Evolutionary conservation across 2,113 vertebrate species (phyloP), one percentile per base, ranked within the genome.

Genomic region (Rousettus leschenaultii): DNA sequence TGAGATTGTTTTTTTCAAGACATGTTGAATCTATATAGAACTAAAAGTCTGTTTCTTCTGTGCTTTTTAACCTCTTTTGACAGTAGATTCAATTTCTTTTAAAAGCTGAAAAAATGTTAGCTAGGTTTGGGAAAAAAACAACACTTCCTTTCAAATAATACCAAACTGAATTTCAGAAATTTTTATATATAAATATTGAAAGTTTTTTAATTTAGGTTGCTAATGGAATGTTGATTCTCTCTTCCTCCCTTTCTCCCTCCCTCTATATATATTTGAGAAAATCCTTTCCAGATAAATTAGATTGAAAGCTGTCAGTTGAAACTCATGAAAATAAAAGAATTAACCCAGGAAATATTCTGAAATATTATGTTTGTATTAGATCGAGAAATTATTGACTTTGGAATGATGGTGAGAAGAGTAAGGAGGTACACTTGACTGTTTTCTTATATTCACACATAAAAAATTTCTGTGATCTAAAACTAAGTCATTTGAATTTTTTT

Each of bases 11-110:
- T 97, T 96, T 96, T 89, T 94, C 75, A 98, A 97, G 94, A 96
- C 86, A 94, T 86, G 15, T 93, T 97, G 86, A 97, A 94, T 97
- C 86, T 97, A 30, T 92, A 92, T 97, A 98, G 98, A 99, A 98
- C 98, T 99, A 99, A 98, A 98, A 98, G 98, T 99, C 98, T 99
- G 98, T 99, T 99, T 97, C 98, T 98, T 99, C 90, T 98, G 98
- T 98, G 98, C 98, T 97, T 97, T 99, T 99, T 98, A 96, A 98
- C 98, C 93, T 98, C 97, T 98, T 98, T 98, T 98, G 98, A 97
- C 98, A 98, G 98, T 98, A 98, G 97, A 97, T 98, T 98, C 97
- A 90, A 97, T 98, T 98, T 98, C 98, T 99, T 98, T 97, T 94
- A 97, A 98, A 98, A 98, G 97, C 95, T 94, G 93, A 98, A 98